Base-by-base conservation (phyloP, 2,888 invertebrate genomes). In the Didymodactylos carnosus region DNA sequence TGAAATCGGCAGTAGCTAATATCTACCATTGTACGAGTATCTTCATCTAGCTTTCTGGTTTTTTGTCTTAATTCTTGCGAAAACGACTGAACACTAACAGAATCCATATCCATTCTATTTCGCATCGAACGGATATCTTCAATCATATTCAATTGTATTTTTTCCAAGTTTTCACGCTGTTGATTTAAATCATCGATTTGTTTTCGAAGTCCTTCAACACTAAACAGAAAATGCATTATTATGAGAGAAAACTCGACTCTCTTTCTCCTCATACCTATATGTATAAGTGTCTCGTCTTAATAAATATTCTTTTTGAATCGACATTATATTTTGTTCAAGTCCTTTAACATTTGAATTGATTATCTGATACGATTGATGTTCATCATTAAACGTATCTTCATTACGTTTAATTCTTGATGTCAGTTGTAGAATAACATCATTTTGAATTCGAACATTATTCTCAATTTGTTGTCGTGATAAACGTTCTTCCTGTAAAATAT, bases 31-130 rank as follows among this genome's bases (percentile, higher is more conserved):
- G 78, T 75, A 75, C 80, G 78, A 70, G 79, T 80, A 73, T 82
- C 82, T 39, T 83, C 82, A 76, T 82, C 82, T 35, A 83, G 77
- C 74, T 79, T 78, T 29, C 80, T 78, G 13, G 80, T 78, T 69
- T 78, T 78, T 74, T 78, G 78, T 71, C 79, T 79, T 43, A 83
- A 77, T 41, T 83, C 83, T n/a, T 76, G 76, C 19, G 80, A 75
- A 35, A 80, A 77, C 23, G 78, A 76, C 29, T 76, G 76, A 27
- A 82, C 78, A 72, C 82, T 81, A 11, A 78, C 74, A 13, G 78
- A 76, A 76, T 82, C 81, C 7, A 77, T 76, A 11, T 82, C 82
- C 19, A 82, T 75, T 73, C 78, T 79, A 74, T 76, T 77, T 75
- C 79, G 79, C 40, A 82, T 69, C 25, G 77, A 77, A 10, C 81